These are phyloP conservation scores for Takifugu rubripes DNA, from an alignment of 2,797 vertebrate species.

Conservation along the genomic window DNA sequence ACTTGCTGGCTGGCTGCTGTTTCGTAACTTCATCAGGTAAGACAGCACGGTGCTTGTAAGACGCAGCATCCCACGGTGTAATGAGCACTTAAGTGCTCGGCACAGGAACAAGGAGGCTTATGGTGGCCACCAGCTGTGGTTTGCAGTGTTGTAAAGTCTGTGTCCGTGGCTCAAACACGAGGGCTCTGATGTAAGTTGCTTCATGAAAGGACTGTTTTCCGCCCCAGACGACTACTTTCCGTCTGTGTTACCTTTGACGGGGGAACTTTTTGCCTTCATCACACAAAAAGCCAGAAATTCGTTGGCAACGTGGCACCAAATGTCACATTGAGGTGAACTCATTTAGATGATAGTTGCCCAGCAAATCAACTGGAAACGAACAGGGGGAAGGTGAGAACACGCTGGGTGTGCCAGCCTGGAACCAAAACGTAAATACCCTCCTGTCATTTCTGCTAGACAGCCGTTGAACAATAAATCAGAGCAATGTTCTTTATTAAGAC, in stretches of 20 bases:
- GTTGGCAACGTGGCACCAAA: conserved; percentile 17
- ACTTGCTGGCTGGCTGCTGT: conserved; percentile 36
- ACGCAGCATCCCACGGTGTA: conserved; percentile 42
- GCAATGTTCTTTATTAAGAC: no score
- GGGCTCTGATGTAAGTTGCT: conserved; percentile 17
- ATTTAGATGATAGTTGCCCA: no score
- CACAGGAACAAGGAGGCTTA: conserved; percentile 30
- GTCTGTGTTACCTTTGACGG: conserved; percentile 2
- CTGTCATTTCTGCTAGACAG: no score
- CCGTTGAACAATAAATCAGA: no score
- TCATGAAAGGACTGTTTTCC: conserved; percentile 33
- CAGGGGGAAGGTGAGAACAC: no score
- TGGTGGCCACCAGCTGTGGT: conserved; percentile 49
- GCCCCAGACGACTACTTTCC: background rate
- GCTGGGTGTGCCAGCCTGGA: no score
- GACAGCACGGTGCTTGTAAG: conserved; percentile 43
- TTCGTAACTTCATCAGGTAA: conserved; percentile 50
- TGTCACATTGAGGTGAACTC: background rate
- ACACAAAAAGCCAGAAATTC: conserved; percentile 1
- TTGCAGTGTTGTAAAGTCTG: conserved; percentile 27
- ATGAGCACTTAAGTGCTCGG: conserved; percentile 38
- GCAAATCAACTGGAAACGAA: no score
- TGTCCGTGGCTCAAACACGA: conserved; percentile 23
- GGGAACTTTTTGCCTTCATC: background rate
- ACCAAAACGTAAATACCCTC: no score